A percentile compares a stretch with the other conserved stretches of the same genome.
Evolutionary conservation across 2,797 vertebrate genomes (phyloP).

Genomic region (Lacerta viridis): DNA sequence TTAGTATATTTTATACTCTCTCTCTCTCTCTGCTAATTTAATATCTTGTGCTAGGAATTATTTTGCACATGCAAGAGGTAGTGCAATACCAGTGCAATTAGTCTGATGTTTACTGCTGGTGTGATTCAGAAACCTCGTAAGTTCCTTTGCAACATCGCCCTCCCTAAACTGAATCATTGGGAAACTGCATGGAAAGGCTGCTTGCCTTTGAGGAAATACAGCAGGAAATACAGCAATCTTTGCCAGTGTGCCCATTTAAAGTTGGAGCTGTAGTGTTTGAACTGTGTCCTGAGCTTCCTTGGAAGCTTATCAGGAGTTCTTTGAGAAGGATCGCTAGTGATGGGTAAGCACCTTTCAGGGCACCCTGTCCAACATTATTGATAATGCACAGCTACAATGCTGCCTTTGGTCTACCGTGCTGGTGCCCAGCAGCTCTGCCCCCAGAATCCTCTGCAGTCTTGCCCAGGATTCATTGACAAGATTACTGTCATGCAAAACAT

Average conservation of each 20-base stretch:
- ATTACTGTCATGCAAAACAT: background rate
- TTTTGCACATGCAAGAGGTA: background rate
- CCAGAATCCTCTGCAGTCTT: background rate
- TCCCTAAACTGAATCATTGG: background rate
- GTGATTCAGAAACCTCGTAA: background rate
- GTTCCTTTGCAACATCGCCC: background rate
- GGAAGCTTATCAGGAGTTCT: too few relatives aligned
- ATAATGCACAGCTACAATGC: background rate
- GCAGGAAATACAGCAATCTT: background rate
- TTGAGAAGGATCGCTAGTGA: background rate
- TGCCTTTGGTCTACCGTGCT: too few relatives aligned
- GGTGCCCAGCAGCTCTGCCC: background rate
- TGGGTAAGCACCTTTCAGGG: background rate
- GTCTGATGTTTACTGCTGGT: constrained; percentile 2
- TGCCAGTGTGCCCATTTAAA: background rate
- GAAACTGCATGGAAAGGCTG: background rate
- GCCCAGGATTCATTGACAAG: background rate
- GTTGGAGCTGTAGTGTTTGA: background rate
- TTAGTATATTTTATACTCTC: too few relatives aligned
- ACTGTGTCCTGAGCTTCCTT: background rate
- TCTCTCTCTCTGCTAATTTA: background rate
- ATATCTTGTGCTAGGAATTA: background rate
- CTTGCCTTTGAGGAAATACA: background rate
- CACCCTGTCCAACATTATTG: background rate
- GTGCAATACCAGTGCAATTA: background rate